Evolutionary conservation across 1,140 invertebrate species (phyloP).

Genomic region (Micrasema minimum): DNA sequence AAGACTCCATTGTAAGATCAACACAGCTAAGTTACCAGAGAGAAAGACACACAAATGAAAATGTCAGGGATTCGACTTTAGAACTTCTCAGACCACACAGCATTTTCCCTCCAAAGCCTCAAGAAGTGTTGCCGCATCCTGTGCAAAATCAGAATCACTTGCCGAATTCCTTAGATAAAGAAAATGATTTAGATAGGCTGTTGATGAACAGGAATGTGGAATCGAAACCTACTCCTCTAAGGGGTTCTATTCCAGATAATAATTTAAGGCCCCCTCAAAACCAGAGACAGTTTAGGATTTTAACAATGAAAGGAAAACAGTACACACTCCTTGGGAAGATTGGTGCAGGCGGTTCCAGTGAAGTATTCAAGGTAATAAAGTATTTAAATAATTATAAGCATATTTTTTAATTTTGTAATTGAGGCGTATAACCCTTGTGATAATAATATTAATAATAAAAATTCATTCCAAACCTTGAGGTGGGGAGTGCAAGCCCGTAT

Average conservation of each 20-base stretch:
- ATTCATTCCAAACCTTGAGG: no score
- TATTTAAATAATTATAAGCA: slow-evolving; percentile 33
- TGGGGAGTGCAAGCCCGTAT: no score
- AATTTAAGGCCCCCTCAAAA: slow-evolving; percentile 61
- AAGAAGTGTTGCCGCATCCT: background rate
- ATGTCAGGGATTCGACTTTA: background rate
- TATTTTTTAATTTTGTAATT: no score
- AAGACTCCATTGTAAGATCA: background rate
- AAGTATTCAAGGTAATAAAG: slow-evolving; percentile 64
- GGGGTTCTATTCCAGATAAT: background rate
- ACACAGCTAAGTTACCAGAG: background rate
- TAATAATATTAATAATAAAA: no score
- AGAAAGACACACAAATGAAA: background rate
- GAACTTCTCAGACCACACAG: background rate
- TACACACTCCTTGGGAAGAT: slow-evolving; percentile 65
- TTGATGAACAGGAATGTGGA: slow-evolving; percentile 27
- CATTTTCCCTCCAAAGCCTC: slow-evolving; percentile 17
- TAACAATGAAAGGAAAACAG: slow-evolving; percentile 63
- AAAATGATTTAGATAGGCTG: slow-evolving; percentile 11
- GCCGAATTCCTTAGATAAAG: background rate
- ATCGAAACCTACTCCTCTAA: slow-evolving; percentile 4
- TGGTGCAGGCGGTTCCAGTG: slow-evolving; percentile 64
- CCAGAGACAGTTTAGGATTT: slow-evolving; percentile 59
- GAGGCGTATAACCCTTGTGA: no score
- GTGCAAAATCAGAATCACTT: background rate